Base-by-base conservation (phyloP, 2,113 vertebrate genomes). In the Tor tambroides region DNA sequence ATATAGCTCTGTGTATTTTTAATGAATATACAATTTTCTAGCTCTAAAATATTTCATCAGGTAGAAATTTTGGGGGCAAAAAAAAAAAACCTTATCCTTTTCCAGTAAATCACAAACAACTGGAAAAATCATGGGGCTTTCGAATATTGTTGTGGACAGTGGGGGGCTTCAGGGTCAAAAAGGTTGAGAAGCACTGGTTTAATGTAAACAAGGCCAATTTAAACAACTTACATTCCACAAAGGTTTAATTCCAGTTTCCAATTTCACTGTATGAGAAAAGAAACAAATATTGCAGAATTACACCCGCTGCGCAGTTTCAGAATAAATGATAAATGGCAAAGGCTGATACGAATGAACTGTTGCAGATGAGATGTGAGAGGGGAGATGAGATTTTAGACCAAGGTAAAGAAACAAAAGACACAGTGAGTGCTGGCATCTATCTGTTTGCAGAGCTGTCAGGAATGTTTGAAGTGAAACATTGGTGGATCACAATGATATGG, bases 241-340 rank as follows among this genome's bases (percentile, higher is more conserved):
- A 86, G 49, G 87, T 93, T 94, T 92, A 95, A 72, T 92, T 95
- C 96, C 96, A 96, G 93, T 93, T 94, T 91, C 93, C 88, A 85
- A 94, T 90, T 92, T 94, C 92, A 93, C 95, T 95, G 51, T 6
- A 51, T 59, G 69, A 85, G 6, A 72, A 51, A 0, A 30, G 90
- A 85, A 86, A 88, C 38, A 90, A 67, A 80, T 89, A 74, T 43
- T 72, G 21, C 90, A 85, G 91, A 21, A 87, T 88, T 74, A 71
- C 43, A 63, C 67, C 86, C 19, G 17, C 75, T 76, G 32, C 2
- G 56, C 67, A 59, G 32, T 26, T 71, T 67, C 23, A 88, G 21
- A 10, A 67, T 32, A 19, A 7, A 35, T 11, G 35, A 51, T 69
- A 77, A 85, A 83, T 3, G 35, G 21, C 56, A 5, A 78, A 51